phyloP scores from a whole-genome alignment of 2,888 invertebrate species.

The Chloroclysta siterata region DNA sequence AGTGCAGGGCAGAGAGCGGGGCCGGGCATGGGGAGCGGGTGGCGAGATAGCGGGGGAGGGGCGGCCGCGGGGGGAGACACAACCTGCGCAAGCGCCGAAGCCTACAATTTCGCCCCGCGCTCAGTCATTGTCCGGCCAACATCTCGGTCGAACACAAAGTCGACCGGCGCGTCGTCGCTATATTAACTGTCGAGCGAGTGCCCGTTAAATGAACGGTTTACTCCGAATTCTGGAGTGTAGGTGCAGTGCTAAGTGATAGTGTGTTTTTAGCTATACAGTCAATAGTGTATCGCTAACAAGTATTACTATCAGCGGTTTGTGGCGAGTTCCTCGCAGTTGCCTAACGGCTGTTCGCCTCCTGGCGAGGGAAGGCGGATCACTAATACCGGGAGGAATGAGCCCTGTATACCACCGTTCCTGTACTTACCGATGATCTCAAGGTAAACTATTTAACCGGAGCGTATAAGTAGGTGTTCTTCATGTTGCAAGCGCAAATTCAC shows the following conservation, averaged over 20 bases:
- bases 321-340: slow-evolving; percentile 72
- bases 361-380: slow-evolving; percentile 79
- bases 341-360: slow-evolving; percentile 80
- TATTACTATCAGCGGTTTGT: slow-evolving; percentile 71
- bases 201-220: slow-evolving; percentile 74
- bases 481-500: slow-evolving; percentile 73
- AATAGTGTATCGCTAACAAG: slow-evolving; percentile 81
- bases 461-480: slow-evolving; percentile 18
- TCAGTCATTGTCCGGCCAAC: slow-evolving; percentile 82
- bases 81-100: slow-evolving; percentile 71
- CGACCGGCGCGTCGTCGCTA: slow-evolving; percentile 74
- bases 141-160: slow-evolving; percentile 71
- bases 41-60: slow-evolving; percentile 21
- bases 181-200: slow-evolving; percentile 72
- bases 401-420: slow-evolving; percentile 78
- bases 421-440: slow-evolving; percentile 85
- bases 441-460: slow-evolving; percentile 46
- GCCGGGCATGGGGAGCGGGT: slow-evolving; percentile 44
- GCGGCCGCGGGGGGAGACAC: slow-evolving; percentile 45
- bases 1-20: slow-evolving; percentile 51
- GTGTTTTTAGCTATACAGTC: slow-evolving; percentile 82
- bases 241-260: slow-evolving; percentile 81
- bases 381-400: slow-evolving; percentile 83
- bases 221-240: slow-evolving; percentile 73
- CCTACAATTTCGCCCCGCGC: slow-evolving; percentile 64